Conservation (phyloP, 2,888 invertebrate species). For the Sicus ferrugineus region DNA sequence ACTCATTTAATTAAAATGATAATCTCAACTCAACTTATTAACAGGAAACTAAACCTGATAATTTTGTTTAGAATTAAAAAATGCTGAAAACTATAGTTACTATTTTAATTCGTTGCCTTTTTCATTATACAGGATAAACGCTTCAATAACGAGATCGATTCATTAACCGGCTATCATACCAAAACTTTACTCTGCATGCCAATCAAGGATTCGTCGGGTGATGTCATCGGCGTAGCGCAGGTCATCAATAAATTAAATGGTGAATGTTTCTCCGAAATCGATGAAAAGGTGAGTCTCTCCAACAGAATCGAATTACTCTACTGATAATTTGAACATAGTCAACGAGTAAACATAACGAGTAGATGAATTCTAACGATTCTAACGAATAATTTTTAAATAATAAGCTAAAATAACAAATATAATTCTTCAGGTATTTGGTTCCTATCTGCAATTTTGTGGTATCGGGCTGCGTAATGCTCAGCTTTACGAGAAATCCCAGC, state of each 20-base stretch:
- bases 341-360: too few species aligned
- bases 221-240: slow-evolving; percentile 97
- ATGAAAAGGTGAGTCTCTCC: slow-evolving; percentile 71
- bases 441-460: slow-evolving; percentile 95
- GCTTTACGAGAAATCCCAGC: slow-evolving; percentile 91
- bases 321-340: too few species aligned
- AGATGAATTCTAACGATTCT: too few species aligned
- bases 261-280: slow-evolving; percentile 82
- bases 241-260: slow-evolving; percentile 91
- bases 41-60: too few species aligned
- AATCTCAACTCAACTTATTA: too few species aligned
- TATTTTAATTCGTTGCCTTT: not conserved
- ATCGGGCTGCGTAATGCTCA: slow-evolving; percentile 96
- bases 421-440: slow-evolving; percentile 87
- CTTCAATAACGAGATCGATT: slow-evolving; percentile 94
- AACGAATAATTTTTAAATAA: too few species aligned
- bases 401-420: too few species aligned
- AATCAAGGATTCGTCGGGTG: slow-evolving; percentile 91
- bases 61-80: not conserved
- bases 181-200: slow-evolving; percentile 94
- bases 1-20: too few species aligned
- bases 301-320: not conserved
- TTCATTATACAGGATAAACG: slow-evolving; percentile 74
- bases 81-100: not conserved
- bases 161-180: slow-evolving; percentile 91